phyloP scores from a whole-genome alignment of 2,888 invertebrate genomes.

The Eristalis arbustorum region DNA sequence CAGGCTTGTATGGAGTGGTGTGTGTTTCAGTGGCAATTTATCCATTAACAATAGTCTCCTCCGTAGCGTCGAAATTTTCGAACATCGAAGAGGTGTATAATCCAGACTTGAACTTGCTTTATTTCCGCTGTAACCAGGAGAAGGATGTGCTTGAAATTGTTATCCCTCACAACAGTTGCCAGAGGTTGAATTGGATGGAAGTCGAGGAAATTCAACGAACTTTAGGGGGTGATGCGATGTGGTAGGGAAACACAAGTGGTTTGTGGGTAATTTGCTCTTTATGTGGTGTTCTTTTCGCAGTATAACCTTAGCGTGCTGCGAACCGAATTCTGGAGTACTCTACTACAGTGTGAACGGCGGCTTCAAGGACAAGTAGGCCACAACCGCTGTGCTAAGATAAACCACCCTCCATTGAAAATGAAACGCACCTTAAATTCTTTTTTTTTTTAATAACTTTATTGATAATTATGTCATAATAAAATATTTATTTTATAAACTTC shows the following conservation, averaged over 20 bases:
- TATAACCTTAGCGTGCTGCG: conserved; percentile 78
- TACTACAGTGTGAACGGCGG: conserved; percentile 80
- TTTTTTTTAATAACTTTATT: conserved; percentile 52
- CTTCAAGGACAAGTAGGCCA: conserved; percentile 61
- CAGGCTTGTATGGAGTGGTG: not conserved
- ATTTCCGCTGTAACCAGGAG: conserved; percentile 70
- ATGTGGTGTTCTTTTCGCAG: conserved; percentile 54
- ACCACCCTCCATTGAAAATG: not conserved
- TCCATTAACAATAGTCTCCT: too few species aligned
- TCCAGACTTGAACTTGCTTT: conserved; percentile 69
- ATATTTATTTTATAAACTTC: conserved; percentile 23
- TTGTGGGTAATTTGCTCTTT: not conserved
- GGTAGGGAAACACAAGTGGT: conserved; percentile 4
- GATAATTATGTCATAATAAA: conserved; percentile 53
- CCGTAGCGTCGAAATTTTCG: conserved; percentile 14
- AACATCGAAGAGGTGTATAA: conserved; percentile 73
- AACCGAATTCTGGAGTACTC: conserved; percentile 80
- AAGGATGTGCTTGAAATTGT: conserved; percentile 52
- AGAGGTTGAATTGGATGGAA: conserved; percentile 72
- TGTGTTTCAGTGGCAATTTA: not conserved
- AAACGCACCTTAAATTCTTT: not conserved
- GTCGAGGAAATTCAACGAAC: conserved; percentile 72
- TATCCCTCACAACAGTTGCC: conserved; percentile 72
- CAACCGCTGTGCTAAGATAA: not conserved
- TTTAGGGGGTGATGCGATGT: conserved; percentile 26